Percentiles rank a stretch among this genome's conserved stretches.
These are phyloP conservation scores for Seriola aureovittata DNA, from an alignment of 2,113 vertebrate species.

Conservation along the genomic window DNA sequence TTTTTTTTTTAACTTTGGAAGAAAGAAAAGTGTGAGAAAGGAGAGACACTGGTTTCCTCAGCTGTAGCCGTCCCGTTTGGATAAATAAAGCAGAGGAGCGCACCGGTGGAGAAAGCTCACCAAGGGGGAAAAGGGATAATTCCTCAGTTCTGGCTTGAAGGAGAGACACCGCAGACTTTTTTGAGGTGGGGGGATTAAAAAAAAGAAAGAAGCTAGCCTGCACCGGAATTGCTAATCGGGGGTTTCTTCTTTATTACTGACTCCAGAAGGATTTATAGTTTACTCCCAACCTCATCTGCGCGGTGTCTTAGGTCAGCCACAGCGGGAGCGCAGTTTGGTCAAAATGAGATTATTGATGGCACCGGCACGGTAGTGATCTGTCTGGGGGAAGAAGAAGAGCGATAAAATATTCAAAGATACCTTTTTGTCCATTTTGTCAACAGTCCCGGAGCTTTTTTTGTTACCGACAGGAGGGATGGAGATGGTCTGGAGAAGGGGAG, in stretches of 20 bases:
- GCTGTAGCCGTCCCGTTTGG: conserved; percentile 60
- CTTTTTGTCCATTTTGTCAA: conserved; percentile 32
- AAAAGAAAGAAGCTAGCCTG: conserved; percentile 21
- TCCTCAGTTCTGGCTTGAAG: conserved; percentile 35
- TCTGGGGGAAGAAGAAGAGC: conserved; percentile 4
- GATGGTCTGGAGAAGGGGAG: conserved; percentile 31
- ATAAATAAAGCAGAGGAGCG: conserved; percentile 56
- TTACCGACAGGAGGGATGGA: conserved; percentile 66
- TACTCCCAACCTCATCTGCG: conserved; percentile 45
- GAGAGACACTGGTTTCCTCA: conserved; percentile 5
- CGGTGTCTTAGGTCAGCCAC: conserved; percentile 55
- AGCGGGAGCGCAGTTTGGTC: conserved; percentile 61
- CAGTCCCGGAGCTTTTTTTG: conserved; percentile 41
- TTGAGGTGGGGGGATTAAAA: conserved; percentile 37
- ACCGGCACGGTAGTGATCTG: conserved; percentile 52
- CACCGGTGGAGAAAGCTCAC: conserved; percentile 34
- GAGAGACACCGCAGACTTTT: conserved; percentile 49
- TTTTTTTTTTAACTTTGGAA: conserved; percentile 63
- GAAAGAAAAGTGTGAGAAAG: conserved; percentile 33
- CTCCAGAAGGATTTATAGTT: conserved; percentile 69
- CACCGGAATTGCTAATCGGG: conserved; percentile 39
- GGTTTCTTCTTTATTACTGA: conserved; percentile 35
- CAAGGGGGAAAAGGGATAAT: conserved; percentile 12
- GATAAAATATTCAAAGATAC: neutral
- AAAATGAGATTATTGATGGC: conserved; percentile 65